These are phyloP conservation scores for Andrena fulva DNA, from an alignment of 2,888 invertebrate genomes.

Conservation along the genomic window DNA sequence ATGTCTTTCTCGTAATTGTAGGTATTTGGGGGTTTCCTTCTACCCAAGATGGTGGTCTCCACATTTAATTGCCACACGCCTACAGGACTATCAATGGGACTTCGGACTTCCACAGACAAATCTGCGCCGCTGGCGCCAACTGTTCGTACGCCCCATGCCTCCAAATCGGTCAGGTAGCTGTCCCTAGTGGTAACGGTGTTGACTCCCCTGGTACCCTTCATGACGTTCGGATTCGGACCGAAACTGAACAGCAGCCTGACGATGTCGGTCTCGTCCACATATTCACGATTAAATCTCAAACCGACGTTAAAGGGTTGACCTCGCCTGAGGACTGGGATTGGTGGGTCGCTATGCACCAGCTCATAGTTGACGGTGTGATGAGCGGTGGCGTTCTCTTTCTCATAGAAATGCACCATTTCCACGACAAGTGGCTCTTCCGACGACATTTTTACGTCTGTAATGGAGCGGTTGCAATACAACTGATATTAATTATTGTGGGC, in stretches of 20 bases:
- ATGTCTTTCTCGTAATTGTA: conserved; percentile 89
- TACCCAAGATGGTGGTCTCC: conserved; percentile 86
- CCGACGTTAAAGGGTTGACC: conserved; percentile 91
- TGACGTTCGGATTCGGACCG: conserved; percentile 86
- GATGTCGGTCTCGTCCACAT: conserved; percentile 87
- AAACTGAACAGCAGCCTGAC: conserved; percentile 89
- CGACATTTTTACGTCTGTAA: conserved; percentile 50
- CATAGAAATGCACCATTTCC: conserved; percentile 88
- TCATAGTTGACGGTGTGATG: conserved; percentile 91
- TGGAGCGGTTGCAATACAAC: neutral
- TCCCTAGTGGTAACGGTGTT: conserved; percentile 79
- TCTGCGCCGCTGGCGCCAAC: conserved; percentile 76
- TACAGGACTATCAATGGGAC: conserved; percentile 88
- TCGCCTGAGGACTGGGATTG: conserved; percentile 89
- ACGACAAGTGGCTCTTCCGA: conserved; percentile 86
- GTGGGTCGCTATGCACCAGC: conserved; percentile 88
- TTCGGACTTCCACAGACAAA: conserved; percentile 86
- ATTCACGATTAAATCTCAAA: conserved; percentile 88
- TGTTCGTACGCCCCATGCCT: conserved; percentile 85
- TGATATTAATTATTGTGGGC: neutral
- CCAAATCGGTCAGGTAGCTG: conserved; percentile 75
- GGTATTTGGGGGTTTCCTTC: conserved; percentile 82
- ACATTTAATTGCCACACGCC: conserved; percentile 90
- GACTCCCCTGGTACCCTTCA: conserved; percentile 87
- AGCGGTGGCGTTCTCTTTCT: conserved; percentile 88